A percentile compares a stretch with the other conserved stretches of the same genome.
These are phyloP conservation scores for Phorcus lineatus DNA, from an alignment of 2,888 invertebrate genomes.

Conservation along the genomic window DNA sequence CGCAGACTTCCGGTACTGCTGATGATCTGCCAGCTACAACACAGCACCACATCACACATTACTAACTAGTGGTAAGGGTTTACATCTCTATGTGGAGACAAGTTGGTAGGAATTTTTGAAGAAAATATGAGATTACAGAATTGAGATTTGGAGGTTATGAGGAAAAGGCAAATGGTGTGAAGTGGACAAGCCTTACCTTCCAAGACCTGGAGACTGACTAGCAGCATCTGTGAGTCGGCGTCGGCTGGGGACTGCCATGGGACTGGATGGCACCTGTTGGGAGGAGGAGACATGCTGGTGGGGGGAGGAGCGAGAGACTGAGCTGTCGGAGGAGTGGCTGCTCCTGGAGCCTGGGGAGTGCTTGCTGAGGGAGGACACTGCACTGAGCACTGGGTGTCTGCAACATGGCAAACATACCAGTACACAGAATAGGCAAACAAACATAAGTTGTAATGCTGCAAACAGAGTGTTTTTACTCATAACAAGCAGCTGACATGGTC, in stretches of 20 bases:
- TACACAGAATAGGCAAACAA: too few species aligned
- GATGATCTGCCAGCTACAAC: conserved; percentile 82
- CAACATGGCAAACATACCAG: neutral
- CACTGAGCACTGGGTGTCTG: neutral
- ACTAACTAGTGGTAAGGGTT: too few species aligned
- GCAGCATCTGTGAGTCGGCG: neutral
- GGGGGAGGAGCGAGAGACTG: neutral
- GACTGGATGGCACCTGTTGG: neutral
- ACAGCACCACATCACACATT: neutral
- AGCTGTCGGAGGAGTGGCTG: neutral
- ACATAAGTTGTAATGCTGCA: too few species aligned
- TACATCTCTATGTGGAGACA: too few species aligned
- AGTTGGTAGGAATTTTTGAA: neutral
- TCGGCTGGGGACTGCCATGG: neutral
- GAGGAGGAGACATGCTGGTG: neutral
- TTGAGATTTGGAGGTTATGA: too few species aligned
- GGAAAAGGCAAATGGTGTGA: neutral
- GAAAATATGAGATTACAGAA: neutral
- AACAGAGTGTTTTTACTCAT: too few species aligned
- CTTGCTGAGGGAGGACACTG: neutral
- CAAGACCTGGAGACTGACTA: neutral
- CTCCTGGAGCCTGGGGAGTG: neutral
- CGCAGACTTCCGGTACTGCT: conserved; percentile 82
- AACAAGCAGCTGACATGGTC: too few species aligned
- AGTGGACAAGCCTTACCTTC: neutral